Evolutionary conservation across 2,113 vertebrate species (phyloP).

Genomic region (Pachycephala philippinensis): DNA sequence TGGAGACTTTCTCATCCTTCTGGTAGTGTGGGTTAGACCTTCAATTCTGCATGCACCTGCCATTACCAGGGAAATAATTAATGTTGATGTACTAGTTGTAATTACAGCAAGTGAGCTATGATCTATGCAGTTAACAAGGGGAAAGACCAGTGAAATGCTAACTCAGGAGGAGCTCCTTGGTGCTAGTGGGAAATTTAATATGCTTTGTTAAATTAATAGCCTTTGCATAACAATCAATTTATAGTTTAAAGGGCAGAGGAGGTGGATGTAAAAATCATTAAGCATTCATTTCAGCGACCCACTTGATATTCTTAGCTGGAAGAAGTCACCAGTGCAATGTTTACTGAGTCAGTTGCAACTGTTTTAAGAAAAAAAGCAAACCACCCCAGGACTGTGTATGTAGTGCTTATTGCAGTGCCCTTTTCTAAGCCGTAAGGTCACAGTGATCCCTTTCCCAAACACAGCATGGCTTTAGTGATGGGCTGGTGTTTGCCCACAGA

Average conservation of each 20-base stretch:
- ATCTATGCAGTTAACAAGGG: constrained; percentile 1
- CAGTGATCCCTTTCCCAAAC: neutral
- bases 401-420: neutral
- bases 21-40: neutral
- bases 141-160: neutral
- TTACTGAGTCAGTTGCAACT: neutral
- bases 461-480: neutral
- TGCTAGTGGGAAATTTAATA: constrained; percentile 23
- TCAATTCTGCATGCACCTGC: neutral
- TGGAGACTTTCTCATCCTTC: neutral
- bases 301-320: neutral
- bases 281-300: neutral
- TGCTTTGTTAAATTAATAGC: constrained; percentile 43
- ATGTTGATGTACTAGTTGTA: neutral
- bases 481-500: neutral
- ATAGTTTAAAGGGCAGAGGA: constrained; percentile 23
- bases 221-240: constrained; percentile 37
- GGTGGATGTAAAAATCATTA: constrained; percentile 24
- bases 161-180: neutral
- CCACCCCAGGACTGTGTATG: neutral
- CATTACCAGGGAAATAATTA: neutral
- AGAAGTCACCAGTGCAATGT: neutral
- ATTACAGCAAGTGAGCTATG: constrained; percentile 12
- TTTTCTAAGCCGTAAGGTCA: neutral
- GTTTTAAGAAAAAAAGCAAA: neutral